Percentiles rank a stretch among this genome's conserved stretches.
phyloP scores from a whole-genome alignment of 2,113 vertebrate genomes.

The Paedocypris sp. region DNA sequence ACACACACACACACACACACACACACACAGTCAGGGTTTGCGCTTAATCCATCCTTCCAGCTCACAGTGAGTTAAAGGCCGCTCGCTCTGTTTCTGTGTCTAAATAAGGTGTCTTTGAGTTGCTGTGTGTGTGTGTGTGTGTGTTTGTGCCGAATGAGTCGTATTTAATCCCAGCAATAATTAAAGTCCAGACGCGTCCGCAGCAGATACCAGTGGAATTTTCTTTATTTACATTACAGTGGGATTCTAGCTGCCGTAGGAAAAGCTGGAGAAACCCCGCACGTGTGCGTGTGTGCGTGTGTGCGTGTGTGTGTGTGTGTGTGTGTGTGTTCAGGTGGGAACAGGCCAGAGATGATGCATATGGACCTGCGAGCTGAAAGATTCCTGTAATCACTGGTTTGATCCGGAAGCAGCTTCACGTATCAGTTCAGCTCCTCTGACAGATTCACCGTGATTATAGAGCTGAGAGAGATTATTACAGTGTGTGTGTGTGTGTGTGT shows the following conservation, averaged over 20 bases:
- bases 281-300: conserved; percentile 37
- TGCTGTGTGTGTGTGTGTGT: conserved; percentile 11
- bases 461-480: background rate
- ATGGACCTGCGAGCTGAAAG: no score
- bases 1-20: background rate
- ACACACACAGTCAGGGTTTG: background rate
- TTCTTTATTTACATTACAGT: conserved; percentile 43
- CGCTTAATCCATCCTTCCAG: background rate
- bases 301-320: background rate
- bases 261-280: no score
- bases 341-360: no score
- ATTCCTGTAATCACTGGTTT: no score
- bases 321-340: no score
- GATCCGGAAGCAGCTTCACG: background rate
- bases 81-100: background rate
- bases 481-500: conserved; percentile 5
- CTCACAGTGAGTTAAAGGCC: background rate
- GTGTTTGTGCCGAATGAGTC: no score
- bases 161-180: no score
- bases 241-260: no score
- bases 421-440: background rate
- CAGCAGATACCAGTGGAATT: conserved; percentile 11
- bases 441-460: background rate
- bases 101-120: background rate
- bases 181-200: background rate